Base-by-base conservation (phyloP, 2,888 invertebrate species). In the Tipula confusa region DNA sequence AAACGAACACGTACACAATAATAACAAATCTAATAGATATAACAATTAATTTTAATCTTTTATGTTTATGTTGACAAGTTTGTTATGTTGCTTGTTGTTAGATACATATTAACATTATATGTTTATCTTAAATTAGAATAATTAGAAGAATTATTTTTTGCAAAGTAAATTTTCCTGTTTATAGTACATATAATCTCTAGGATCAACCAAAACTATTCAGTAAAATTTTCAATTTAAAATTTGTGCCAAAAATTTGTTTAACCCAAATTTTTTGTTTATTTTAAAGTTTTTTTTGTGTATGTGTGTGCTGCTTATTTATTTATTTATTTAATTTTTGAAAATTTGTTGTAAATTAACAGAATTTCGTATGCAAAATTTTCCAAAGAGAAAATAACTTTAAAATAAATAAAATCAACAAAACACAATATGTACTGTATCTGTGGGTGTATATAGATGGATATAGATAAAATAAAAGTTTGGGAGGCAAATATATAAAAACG, bases 41-140 rank as follows among this genome's bases (percentile, higher is more conserved):
- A 64, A 64, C 64, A 64, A 64, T 64, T 64, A 64, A 24, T 64
- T 64, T 64, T 64, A 64, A 64, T 64, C 64, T 64, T 43, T 64
- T 64, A 64, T 64, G 64, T 64, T 64, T 64, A 64, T 64, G 64
- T 64, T 64, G 64, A 64, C 64, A 64, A 24, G 64, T 64, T 64
- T 64, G 64, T 64, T 64, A 64, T 64, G 64, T 64, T 64, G 64
- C 64, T 64, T 64, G 9, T 64, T 64, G 64, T 64, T 64, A 24
- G 3, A 33, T 36, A n/a, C n/a, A n/a, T 43, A 43, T 43, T n/a
- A 43, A 43, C 43, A 43, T 43, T 43, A 43, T 64, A 24, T 64
- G 64, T 64, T 64, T 64, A 64, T 64, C 64, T 64, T 64, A 64
- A 64, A 64, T 64, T 64, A 64, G 64, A 64, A 64, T 64, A 64